These are phyloP conservation scores for Neelides sp. DNA, from an alignment of 1,140 invertebrate genomes.

Conservation along the genomic window DNA sequence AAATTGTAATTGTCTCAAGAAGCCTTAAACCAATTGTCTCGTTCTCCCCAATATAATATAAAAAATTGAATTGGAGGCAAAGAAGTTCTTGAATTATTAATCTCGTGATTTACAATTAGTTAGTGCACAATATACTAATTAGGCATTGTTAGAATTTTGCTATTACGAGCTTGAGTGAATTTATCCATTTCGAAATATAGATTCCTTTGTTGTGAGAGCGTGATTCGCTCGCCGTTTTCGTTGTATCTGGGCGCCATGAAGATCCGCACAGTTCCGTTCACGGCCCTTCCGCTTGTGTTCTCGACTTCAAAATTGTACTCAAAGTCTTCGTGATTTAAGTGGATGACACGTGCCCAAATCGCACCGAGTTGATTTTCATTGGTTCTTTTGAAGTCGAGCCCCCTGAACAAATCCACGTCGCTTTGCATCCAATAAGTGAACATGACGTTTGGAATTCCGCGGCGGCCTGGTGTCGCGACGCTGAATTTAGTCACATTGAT, in stretches of 20 bases:
- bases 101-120: too few relatives aligned
- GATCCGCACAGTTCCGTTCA: conserved; percentile 57
- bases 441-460: conserved; percentile 32
- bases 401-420: conserved; percentile 55
- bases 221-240: conserved; percentile 49
- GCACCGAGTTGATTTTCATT: conserved; percentile 46
- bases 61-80: too few relatives aligned
- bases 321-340: conserved; percentile 60
- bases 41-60: too few relatives aligned
- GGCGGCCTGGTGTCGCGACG: conserved; percentile 1
- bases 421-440: conserved; percentile 61
- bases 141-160: too few relatives aligned
- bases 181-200: conserved; percentile 68
- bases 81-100: too few relatives aligned
- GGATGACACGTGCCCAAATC: conserved; percentile 55
- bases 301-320: conserved; percentile 40
- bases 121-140: too few relatives aligned
- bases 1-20: too few relatives aligned
- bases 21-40: too few relatives aligned
- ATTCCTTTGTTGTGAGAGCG: conserved; percentile 49
- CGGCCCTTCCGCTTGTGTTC: conserved; percentile 44
- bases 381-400: conserved; percentile 50
- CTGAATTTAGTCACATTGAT: conserved; percentile 6
- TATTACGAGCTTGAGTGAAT: conserved; percentile 49
- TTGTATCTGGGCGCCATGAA: conserved; percentile 58